phyloP scores from a whole-genome alignment of 2,797 vertebrate genomes.

The Brachyalestes nurse region DNA sequence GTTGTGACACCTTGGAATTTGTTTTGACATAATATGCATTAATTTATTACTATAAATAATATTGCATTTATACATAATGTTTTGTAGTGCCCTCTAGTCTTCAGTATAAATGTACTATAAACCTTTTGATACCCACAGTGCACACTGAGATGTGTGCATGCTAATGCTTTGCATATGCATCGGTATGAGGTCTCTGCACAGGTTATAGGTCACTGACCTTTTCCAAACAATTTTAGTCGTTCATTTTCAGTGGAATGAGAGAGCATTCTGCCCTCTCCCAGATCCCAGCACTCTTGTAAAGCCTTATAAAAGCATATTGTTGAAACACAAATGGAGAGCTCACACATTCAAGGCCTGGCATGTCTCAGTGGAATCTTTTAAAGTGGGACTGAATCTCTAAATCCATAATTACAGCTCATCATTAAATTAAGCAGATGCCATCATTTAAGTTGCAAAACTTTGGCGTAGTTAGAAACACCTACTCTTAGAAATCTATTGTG shows the following conservation, averaged over 20 bases:
- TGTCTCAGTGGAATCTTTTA: conserved; percentile 48
- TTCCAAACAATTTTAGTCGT: conserved; percentile 82
- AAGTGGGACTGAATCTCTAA: conserved; percentile 47
- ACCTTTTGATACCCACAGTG: conserved; percentile 50
- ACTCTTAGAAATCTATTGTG: background rate
- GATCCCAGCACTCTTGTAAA: conserved; percentile 69
- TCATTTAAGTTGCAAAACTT: background rate
- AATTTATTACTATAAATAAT: too few relatives aligned
- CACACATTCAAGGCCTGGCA: conserved; percentile 40
- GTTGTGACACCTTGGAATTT: too few relatives aligned
- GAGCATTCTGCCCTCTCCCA: conserved; percentile 69
- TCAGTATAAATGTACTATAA: conserved; percentile 12
- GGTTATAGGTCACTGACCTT: conserved; percentile 80
- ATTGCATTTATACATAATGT: background rate
- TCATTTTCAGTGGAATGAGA: conserved; percentile 77
- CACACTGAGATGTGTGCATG: conserved; percentile 76
- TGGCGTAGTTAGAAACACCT: background rate
- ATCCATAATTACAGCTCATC: conserved; percentile 28
- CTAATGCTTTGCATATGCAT: conserved; percentile 86
- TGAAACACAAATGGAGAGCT: conserved; percentile 57
- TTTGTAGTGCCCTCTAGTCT: conserved; percentile 4
- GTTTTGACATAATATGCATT: too few relatives aligned
- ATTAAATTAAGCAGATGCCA: conserved; percentile 20
- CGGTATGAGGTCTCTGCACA: conserved; percentile 73
- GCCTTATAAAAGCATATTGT: conserved; percentile 61